Evolutionary conservation across 2,113 vertebrate genomes (phyloP), one percentile per base, ranked within the genome.

Genomic region (Engraulis encrasicolus): DNA sequence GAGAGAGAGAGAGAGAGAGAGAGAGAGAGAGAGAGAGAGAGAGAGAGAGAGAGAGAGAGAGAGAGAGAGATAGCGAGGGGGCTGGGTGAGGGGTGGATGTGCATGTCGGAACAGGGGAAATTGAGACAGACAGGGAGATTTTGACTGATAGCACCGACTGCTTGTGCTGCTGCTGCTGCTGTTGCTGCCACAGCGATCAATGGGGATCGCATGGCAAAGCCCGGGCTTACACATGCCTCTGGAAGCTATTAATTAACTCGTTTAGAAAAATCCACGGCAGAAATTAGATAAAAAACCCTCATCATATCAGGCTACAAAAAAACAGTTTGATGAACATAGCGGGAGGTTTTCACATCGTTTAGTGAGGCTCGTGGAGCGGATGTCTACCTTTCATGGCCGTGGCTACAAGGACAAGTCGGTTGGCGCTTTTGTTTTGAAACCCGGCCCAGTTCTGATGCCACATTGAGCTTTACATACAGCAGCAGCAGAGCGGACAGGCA

Each of bases 1-100:
- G 38, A 82, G 19, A 27, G 58, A 48, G 81, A 71, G 36, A 71
- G 52, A 66, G 54, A 61, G 54, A n/a, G 58, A 61, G 58, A 61
- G n/a, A 61, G 20, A 50, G 49, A 50, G 49, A 50, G 49, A 50
- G 49, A 50, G 49, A 50, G n/a, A 61, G 5, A 27, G n/a, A 14
- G 58, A 6, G 31, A 0, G 2, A 27, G 9, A 66, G 58, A 27
- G 11, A 27, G 58, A 27, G n/a, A 66, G 58, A 66, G n/a, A 66
- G 58, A 27, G 58, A 12, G 58, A 66, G 23, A 66, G 58, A 27
- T 66, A 27, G 58, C n/a, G 23, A 66, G 7, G 31, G 11, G 58
- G n/a, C n/a, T n/a, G n/a, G n/a, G n/a, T n/a, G n/a, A n/a, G n/a
- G n/a, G n/a, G n/a, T n/a, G n/a, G n/a, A n/a, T n/a, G 58, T 27